phyloP scores from a whole-genome alignment of 2,797 vertebrate genomes.

The Chelon auratus region DNA sequence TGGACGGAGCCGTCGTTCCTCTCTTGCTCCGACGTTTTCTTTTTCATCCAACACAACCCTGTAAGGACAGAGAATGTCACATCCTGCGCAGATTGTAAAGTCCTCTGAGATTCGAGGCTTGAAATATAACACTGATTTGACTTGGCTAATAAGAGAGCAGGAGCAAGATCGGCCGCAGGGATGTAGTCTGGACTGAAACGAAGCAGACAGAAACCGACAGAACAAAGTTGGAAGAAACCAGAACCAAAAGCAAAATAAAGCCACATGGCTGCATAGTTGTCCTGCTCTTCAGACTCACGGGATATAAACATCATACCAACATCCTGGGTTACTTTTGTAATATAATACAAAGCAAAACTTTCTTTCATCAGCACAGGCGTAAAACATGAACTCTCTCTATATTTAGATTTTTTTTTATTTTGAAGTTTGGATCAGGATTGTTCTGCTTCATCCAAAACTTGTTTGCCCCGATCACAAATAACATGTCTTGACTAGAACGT shows the following conservation, averaged over 20 bases:
- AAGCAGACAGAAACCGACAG: conserved; percentile 4
- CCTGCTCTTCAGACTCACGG: conserved; percentile 32
- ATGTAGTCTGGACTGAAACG: neutral
- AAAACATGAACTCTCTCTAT: conserved; percentile 30
- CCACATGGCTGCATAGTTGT: conserved; percentile 33
- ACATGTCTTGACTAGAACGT: conserved; percentile 28
- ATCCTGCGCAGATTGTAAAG: conserved; percentile 20
- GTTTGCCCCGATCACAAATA: conserved; percentile 26
- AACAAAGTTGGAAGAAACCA: conserved; percentile 43
- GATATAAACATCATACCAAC: conserved; percentile 31
- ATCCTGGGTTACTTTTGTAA: conserved; percentile 37
- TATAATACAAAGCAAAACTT: conserved; percentile 27
- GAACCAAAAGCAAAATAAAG: conserved; percentile 31
- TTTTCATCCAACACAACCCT: neutral
- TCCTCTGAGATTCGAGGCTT: conserved; percentile 13
- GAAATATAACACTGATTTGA: conserved; percentile 32
- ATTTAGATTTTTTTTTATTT: no score
- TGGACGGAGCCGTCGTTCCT: neutral
- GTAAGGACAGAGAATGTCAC: neutral
- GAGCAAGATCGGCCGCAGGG: conserved; percentile 6
- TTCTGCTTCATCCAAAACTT: neutral
- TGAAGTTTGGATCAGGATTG: no score
- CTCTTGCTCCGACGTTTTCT: conserved; percentile 1
- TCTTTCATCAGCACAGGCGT: conserved; percentile 27
- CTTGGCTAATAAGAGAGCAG: conserved; percentile 27